These are phyloP conservation scores for Rhea pennata DNA, from an alignment of 2,113 vertebrate species.

Conservation along the genomic window DNA sequence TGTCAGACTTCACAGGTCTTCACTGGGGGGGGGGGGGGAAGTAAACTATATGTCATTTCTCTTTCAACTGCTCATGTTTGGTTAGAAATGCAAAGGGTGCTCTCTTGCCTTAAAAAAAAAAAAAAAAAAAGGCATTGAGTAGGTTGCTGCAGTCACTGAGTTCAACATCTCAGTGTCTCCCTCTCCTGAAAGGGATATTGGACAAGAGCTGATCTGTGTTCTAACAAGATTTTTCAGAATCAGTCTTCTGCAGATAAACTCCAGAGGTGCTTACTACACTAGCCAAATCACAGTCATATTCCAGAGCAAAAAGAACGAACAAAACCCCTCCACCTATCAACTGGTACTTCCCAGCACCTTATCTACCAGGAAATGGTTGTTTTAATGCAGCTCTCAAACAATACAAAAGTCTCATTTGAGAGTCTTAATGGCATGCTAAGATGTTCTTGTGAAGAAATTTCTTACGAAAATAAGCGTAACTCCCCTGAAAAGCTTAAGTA, in stretches of 20 bases:
- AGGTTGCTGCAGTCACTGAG: neutral
- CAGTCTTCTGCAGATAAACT: neutral
- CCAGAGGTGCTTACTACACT: neutral
- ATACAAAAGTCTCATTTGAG: neutral
- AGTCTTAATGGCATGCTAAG: rapidly evolving
- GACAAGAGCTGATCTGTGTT: neutral
- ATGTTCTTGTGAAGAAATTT: neutral
- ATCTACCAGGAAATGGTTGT: neutral
- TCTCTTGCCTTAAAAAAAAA: neutral
- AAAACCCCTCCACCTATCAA: neutral
- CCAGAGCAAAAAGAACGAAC: neutral
- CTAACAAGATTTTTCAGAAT: neutral
- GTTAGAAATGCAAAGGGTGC: neutral
- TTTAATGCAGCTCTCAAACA: constrained; percentile 15
- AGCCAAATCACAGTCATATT: neutral
- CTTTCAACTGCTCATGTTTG: neutral
- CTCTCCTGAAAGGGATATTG: neutral
- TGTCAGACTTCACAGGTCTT: neutral
- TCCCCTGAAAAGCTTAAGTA: neutral
- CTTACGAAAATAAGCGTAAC: neutral
- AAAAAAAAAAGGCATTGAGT: neutral
- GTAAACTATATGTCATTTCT: rapidly evolving
- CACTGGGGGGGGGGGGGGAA: neutral
- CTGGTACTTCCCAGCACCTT: neutral
- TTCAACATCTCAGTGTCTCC: neutral